Percentiles rank a stretch among this genome's conserved stretches.
phyloP scores from a whole-genome alignment of 2,888 invertebrate species.

The Apamea anceps region DNA sequence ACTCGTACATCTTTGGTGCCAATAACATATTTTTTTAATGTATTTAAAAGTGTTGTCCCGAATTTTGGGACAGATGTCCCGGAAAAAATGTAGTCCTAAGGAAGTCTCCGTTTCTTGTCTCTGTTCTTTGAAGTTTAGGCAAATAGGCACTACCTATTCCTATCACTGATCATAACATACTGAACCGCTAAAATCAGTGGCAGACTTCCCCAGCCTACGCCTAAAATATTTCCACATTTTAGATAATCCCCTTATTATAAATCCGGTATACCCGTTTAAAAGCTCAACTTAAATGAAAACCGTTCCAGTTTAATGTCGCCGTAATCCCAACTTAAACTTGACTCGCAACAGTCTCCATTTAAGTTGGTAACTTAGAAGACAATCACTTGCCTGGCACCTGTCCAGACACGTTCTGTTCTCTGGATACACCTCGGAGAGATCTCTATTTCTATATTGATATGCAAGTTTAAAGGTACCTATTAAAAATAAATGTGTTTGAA shows the following conservation, averaged over 20 bases:
- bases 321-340: slow-evolving; percentile 43
- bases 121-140: no score
- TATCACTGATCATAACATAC: no score
- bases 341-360: slow-evolving; percentile 36
- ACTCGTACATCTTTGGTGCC: no score
- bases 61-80: no score
- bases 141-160: no score
- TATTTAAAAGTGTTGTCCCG: no score
- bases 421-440: not conserved
- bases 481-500: slow-evolving; percentile 18
- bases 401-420: slow-evolving; percentile 33
- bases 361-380: slow-evolving; percentile 48
- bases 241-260: slow-evolving; percentile 18
- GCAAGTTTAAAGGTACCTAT: slow-evolving; percentile 3
- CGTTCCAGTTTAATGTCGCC: slow-evolving; percentile 46
- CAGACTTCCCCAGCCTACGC: not conserved
- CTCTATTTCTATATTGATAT: not conserved
- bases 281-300: slow-evolving; percentile 45
- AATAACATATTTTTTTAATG: no score
- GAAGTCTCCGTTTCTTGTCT: no score
- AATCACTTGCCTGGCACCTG: slow-evolving; percentile 43
- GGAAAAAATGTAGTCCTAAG: no score
- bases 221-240: slow-evolving; percentile 4
- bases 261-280: slow-evolving; percentile 27
- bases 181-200: no score